These are phyloP conservation scores for Epirrhoe alternata DNA, from an alignment of 2,888 invertebrate genomes.

Conservation along the genomic window DNA sequence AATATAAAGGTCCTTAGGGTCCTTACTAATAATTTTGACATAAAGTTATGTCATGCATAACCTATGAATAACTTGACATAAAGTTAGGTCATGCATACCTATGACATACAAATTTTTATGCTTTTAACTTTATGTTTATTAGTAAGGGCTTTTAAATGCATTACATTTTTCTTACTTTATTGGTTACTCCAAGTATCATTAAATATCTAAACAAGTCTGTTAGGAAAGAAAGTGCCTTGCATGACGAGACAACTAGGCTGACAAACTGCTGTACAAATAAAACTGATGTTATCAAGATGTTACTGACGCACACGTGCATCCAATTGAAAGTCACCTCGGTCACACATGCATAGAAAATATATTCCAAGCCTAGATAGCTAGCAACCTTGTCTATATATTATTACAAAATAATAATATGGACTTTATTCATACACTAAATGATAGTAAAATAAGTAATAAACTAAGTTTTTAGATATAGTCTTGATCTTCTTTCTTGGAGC, in stretches of 20 bases:
- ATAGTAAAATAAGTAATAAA: too few relatives aligned
- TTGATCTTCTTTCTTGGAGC: too few relatives aligned
- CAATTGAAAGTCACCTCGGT: conserved; percentile 26
- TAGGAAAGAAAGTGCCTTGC: conserved; percentile 18
- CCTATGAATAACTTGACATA: too few relatives aligned
- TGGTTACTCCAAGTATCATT: neutral
- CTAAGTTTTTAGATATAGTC: too few relatives aligned
- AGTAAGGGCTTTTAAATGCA: too few relatives aligned
- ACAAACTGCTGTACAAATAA: conserved; percentile 3
- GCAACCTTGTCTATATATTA: neutral
- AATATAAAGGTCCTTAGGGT: too few relatives aligned
- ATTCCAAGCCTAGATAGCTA: neutral
- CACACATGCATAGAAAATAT: conserved; percentile 1
- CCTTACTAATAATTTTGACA: too few relatives aligned
- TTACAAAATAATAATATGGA: neutral
- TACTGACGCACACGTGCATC: neutral
- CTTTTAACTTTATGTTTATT: too few relatives aligned
- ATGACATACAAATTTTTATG: too few relatives aligned
- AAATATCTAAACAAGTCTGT: neutral
- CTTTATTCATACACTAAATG: too few relatives aligned
- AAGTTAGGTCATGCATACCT: too few relatives aligned
- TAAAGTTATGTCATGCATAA: too few relatives aligned
- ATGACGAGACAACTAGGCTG: conserved; percentile 16
- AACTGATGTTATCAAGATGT: neutral
- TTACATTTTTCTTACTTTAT: neutral